Evolutionary conservation across 2,113 vertebrate species (phyloP).

Genomic region (Puma concolor): DNA sequence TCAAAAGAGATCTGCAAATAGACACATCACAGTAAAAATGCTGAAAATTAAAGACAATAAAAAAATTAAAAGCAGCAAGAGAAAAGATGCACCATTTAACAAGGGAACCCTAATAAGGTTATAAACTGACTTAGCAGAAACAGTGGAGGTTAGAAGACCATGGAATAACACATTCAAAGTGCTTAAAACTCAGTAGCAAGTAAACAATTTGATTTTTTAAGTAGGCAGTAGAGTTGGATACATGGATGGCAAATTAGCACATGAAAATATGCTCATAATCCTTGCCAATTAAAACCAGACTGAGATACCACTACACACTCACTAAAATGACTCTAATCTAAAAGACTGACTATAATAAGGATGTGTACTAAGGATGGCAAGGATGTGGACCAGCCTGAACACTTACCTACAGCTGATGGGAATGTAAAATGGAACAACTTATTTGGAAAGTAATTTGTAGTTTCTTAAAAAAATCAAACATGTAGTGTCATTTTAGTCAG

Average conservation of each 20-base stretch:
- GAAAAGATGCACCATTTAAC: neutral
- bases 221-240: neutral
- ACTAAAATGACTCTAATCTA: neutral
- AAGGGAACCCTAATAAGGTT: neutral
- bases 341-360: neutral
- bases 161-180: neutral
- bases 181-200: neutral
- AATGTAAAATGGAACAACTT: neutral
- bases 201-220: neutral
- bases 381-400: neutral
- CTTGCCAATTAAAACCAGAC: neutral
- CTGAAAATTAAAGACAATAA: neutral
- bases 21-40: neutral
- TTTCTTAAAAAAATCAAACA: neutral
- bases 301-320: neutral
- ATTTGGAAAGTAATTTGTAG: neutral
- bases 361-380: neutral
- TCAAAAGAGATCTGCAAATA: neutral
- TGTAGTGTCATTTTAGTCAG: neutral
- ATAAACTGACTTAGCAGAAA: neutral
- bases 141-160: neutral
- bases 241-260: neutral
- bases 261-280: neutral
- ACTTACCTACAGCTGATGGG: neutral
- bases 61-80: neutral